These are phyloP conservation scores for Austrofundulus limnaeus DNA, from an alignment of 2,113 vertebrate species.

Conservation along the genomic window DNA sequence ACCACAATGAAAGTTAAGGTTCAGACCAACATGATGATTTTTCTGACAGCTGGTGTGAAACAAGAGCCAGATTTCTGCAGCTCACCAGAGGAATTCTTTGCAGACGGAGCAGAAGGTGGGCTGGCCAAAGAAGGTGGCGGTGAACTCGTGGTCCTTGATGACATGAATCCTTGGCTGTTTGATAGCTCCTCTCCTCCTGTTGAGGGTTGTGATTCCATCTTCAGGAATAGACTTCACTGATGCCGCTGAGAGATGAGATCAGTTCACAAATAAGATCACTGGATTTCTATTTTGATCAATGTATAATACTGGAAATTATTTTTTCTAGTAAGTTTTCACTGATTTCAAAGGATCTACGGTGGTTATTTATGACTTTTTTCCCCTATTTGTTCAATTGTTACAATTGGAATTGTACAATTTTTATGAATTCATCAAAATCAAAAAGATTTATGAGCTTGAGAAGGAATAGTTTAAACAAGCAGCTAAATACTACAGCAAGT, in stretches of 20 bases:
- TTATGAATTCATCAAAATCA: neutral
- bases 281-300: neutral
- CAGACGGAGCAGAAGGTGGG: conserved; percentile 98
- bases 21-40: neutral
- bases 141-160: conserved; percentile 95
- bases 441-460: neutral
- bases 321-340: too few species aligned
- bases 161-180: conserved; percentile 95
- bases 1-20: neutral
- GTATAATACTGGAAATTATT: neutral
- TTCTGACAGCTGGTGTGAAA: neutral
- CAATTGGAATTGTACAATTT: neutral
- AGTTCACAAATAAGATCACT: conserved; percentile 19
- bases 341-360: too few species aligned
- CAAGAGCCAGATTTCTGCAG: neutral
- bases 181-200: conserved; percentile 91
- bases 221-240: conserved; percentile 63
- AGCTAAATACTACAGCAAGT: neutral
- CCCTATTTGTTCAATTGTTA: too few species aligned
- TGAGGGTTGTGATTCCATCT: conserved; percentile 85
- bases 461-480: too few species aligned
- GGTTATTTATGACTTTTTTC: too few species aligned
- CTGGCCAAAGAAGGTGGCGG: conserved; percentile 93
- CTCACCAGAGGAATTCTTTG: conserved; percentile 96
- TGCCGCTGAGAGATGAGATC: conserved; percentile 23